Conservation (phyloP, 2,797 vertebrate genomes). For the Dipus sagitta region DNA sequence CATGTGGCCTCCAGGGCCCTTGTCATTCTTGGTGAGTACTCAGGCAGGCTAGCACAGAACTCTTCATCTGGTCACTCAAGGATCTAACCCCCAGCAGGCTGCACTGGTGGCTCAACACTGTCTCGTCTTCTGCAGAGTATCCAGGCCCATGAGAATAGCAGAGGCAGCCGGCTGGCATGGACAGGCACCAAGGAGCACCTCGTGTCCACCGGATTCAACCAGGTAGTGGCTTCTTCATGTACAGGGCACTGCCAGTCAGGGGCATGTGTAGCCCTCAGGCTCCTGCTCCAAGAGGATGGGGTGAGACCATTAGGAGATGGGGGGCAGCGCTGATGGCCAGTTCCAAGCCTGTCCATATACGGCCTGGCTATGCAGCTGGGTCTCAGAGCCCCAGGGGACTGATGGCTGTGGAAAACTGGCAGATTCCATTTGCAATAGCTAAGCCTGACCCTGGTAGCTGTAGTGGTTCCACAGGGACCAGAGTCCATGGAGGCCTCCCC, state of each 20-base stretch:
- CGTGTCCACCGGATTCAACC: constrained; percentile 94
- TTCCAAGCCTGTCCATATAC: constrained; percentile 76
- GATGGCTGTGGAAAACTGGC: constrained; percentile 57
- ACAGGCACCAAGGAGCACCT: constrained; percentile 90
- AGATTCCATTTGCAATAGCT: constrained; percentile 82
- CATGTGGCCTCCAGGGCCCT: not conserved
- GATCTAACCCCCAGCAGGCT: not conserved
- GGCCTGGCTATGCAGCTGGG: constrained; percentile 50
- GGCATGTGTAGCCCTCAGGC: not conserved
- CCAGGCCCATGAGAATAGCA: constrained; percentile 91
- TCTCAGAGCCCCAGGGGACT: constrained; percentile 69
- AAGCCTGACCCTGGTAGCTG: constrained; percentile 72
- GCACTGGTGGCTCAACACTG: not conserved
- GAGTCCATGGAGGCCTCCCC: constrained; percentile 41
- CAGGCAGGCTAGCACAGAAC: not conserved
- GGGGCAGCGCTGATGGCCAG: not conserved
- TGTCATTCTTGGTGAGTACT: not conserved
- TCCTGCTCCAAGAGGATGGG: not conserved
- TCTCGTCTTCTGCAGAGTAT: constrained; percentile 87
- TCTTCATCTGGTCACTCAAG: not conserved
- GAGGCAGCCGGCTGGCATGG: constrained; percentile 94
- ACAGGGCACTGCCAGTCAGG: not conserved
- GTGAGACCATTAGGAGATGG: not conserved
- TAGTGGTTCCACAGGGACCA: constrained; percentile 58
- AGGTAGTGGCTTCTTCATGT: constrained; percentile 87